Base-by-base conservation (phyloP, 2,113 vertebrate species). In the Lutjanus erythropterus region DNA sequence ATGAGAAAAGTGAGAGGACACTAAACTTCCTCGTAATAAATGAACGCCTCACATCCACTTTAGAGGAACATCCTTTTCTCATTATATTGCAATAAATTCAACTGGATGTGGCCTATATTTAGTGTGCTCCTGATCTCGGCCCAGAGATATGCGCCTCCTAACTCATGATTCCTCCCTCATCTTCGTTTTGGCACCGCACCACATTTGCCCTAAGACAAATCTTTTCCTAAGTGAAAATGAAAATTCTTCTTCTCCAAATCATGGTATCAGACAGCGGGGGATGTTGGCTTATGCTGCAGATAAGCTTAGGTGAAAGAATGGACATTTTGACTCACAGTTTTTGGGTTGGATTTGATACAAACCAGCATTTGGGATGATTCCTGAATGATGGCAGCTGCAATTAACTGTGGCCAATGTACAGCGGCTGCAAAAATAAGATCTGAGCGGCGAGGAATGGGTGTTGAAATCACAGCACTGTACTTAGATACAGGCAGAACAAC, bases 1-100 rank as follows among this genome's bases (percentile, higher is more conserved):
- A 97, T 96, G 97, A 97, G 97, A 97, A 97, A 96, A 97, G 95
- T 95, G 94, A 95, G 95, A 95, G 93, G 92, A 91, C 93, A 90
- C 96, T 94, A 93, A 96, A 96, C 94, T 95, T 96, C 95, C 96
- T 95, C 92, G 90, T 96, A 96, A 95, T 92, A 94, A 97, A 96
- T 95, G 95, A 96, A 85, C 66, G 95, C 96, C 96, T 96, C 81
- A 74, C 71, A 88, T 90, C 83, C 92, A 88, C 85, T 91, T 88
- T 96, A 96, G 95, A 94, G 95, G 95, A 96, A 97, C 97, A 98
- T 97, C 96, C 96, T 96, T 97, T 98, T 96, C 97, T 97, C 97
- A 97, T 98, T 97, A 98, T 96, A 96, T 94, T 92, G 96, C 96
- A 95, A 97, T 97, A 96, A 97, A 98, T 97, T 96, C 96, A 93